Base-by-base conservation (phyloP, 2,113 vertebrate species). In the Lagopus muta region DNA sequence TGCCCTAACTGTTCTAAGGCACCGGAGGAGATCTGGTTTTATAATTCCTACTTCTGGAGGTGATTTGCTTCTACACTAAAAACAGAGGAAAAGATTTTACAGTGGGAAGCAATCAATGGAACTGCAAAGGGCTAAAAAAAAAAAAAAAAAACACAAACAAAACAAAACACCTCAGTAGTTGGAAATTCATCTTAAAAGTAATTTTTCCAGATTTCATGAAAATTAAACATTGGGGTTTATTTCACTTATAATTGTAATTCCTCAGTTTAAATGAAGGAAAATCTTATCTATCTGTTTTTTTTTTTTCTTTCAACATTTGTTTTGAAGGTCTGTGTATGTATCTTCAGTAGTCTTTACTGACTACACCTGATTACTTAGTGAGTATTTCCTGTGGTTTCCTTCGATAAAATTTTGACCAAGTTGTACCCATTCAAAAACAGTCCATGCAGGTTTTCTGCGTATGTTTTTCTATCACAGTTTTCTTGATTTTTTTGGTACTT, bases 11-110 rank as follows among this genome's bases (percentile, higher is more conserved):
- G 58, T 8, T 45, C 92, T 92, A 76, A 91, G 75, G n/a, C 25
- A 55, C n/a, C 36, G 10, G 8, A 55, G 28, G 81, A 93, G 55
- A 93, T 47, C 66, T 78, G 78, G 40, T 66, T 89, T 87, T 93
- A 54, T 18, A 70, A 47, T 57, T 18, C 40, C 16, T 69, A 27
- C 50, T 89, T 92, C 50, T n/a, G 62, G 30, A 85, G 62, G 48
- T 54, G 11, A 0, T 1, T 19, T 25, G 40, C 34, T 77, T 85
- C 70, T 62, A 28, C 43, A 82, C 14, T 70, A 61, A 62, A 82
- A 82, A 81, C 5, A 71, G 27, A 92, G 57, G 4, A 25, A 47
- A 74, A 54, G 0, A 5, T 17, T 70, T 42, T 85, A 24, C 30
- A 50, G 48, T 74, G 22, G 30, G 13, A 79, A 67, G 64, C 77